Base-by-base conservation (phyloP, 2,888 invertebrate genomes). In the Parelbella ahira region DNA sequence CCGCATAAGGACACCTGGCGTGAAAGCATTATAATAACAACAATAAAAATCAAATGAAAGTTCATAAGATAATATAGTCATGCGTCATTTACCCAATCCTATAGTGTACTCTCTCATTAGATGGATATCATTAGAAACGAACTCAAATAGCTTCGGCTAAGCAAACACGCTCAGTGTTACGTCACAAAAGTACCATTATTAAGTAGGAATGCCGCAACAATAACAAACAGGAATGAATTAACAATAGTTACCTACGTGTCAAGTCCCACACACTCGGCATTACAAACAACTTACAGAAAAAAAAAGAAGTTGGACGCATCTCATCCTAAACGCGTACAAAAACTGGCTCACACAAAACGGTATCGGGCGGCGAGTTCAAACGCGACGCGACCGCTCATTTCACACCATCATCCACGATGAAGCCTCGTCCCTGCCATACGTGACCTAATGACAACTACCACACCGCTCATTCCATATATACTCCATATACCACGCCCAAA, bases 241-340 rank as follows among this genome's bases (percentile, higher is more conserved):
- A 86, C 83, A 84, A 86, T 84, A 70, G 78, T 73, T 69, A 79
- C 76, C 71, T 76, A 79, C 84, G 84, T 84, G 86, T 84, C 83
- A 81, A 81, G 83, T 81, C 82, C 81, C 81, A 82, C 86, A 83
- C 86, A 80, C 75, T 81, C 75, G 79, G 81, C 68, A 83, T 84
- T 82, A 86, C 79, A 86, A 84, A 86, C 78, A 86, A 60, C 53
- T 52, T 45, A 33, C 76, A 84, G 84, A 83, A 83, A 87, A 82
- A 61, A 69, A 15, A 15, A 15, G 15, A 15, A 15, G n/a, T n/a
- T n/a, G 75, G 75, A 73, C 68, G 75, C 69, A 70, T 79, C 81
- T 79, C 69, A 70, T 79, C 81, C 80, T 82, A 83, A 84, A 81
- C 75, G 81, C 63, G 58, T 58, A 83, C 75, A 84, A 84, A 84